Conservation (phyloP, 64 coral and sea anemone species). For the Stichodactyla helianthus region DNA sequence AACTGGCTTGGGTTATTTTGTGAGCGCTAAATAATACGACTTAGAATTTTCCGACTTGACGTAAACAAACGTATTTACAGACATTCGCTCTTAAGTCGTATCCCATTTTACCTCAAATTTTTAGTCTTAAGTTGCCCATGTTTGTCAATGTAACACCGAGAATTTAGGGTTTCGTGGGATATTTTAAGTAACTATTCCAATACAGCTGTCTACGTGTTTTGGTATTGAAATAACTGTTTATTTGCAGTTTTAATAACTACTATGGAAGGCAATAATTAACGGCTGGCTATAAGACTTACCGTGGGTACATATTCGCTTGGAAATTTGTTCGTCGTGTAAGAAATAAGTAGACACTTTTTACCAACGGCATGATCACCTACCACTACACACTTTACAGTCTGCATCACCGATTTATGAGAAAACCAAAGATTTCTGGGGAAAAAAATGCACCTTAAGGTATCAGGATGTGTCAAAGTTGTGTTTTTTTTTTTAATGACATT, state of each 20-base stretch:
- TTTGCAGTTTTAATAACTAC: neutral
- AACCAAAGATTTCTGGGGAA: neutral
- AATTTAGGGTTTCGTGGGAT: neutral
- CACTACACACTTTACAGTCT: slow-evolving; percentile 98
- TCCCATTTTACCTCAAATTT: no score
- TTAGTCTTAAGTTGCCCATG: no score
- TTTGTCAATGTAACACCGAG: neutral
- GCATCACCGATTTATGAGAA: slow-evolving; percentile 43
- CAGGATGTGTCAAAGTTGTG: no score
- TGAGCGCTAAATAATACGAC: no score
- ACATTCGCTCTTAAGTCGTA: no score
- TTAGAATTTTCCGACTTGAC: no score
- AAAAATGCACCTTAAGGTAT: no score
- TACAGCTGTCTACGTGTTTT: neutral
- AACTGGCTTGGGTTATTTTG: no score
- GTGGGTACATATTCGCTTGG: slow-evolving; percentile 99
- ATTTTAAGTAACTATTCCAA: neutral
- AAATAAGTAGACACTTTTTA: slow-evolving; percentile 96
- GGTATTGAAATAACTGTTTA: neutral
- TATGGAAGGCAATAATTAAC: neutral
- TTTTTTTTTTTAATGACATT: no score
- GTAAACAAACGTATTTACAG: no score
- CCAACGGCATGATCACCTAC: slow-evolving; percentile 97
- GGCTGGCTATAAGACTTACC: slow-evolving; percentile 52
- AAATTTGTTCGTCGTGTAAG: slow-evolving; percentile 99